These are phyloP conservation scores for Euzophera pinguis DNA, from an alignment of 2,888 invertebrate genomes.

Conservation along the genomic window DNA sequence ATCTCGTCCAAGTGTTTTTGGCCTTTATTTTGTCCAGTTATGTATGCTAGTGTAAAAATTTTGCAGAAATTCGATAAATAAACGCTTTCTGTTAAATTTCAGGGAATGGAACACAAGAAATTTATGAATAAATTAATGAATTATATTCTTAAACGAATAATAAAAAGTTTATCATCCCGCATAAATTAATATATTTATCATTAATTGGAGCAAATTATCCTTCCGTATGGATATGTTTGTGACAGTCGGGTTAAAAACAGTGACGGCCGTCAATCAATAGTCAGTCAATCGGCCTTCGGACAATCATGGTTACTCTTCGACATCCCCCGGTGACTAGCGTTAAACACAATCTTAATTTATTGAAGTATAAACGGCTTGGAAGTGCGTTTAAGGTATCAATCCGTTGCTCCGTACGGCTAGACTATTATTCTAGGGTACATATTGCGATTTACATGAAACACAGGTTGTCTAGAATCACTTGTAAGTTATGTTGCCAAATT, in stretches of 20 bases:
- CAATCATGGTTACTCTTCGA: not conserved
- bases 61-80: too few species aligned
- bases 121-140: too few species aligned
- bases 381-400: not conserved
- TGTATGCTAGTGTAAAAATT: too few species aligned
- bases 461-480: too few species aligned
- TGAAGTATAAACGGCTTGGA: not conserved
- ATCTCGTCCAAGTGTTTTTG: too few species aligned
- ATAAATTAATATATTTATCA: slow-evolving; percentile 9
- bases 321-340: slow-evolving; percentile 6
- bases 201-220: slow-evolving; percentile 3
- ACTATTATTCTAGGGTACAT: too few species aligned
- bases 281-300: slow-evolving; percentile 3
- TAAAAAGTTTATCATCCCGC: not conserved
- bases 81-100: too few species aligned
- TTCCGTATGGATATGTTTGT: not conserved
- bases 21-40: too few species aligned
- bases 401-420: not conserved
- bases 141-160: too few species aligned
- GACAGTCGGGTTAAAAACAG: not conserved
- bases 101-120: too few species aligned
- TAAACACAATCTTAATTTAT: slow-evolving; percentile 9
- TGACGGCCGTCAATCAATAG: slow-evolving; percentile 6
- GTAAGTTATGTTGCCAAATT: too few species aligned
- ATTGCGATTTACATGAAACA: too few species aligned